Evolutionary conservation across 2,888 invertebrate species (phyloP).

Genomic region (Altica lythri): DNA sequence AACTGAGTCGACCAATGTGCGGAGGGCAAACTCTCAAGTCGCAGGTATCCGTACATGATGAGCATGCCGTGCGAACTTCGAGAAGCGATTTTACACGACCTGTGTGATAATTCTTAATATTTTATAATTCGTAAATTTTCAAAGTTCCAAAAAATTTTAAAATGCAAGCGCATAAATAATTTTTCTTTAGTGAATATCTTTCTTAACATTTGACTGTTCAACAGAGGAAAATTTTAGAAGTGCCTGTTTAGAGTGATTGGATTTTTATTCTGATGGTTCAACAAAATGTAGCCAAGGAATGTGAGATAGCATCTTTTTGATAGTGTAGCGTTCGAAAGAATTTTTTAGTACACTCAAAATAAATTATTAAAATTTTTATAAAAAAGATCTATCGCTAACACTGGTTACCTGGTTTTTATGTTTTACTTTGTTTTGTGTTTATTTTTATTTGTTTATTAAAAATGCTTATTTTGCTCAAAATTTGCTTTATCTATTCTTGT

Average conservation of each 20-base stretch:
- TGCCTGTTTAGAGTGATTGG: conserved; percentile 37
- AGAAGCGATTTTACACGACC: no score
- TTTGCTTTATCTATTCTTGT: conserved; percentile 50
- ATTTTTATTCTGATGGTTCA: conserved; percentile 28
- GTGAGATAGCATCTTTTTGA: conserved; percentile 30
- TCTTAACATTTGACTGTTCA: conserved; percentile 33
- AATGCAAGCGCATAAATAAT: no score
- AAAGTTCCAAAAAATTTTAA: no score
- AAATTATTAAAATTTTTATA: background rate
- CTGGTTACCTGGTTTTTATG: conserved; percentile 35
- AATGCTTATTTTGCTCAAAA: no score
- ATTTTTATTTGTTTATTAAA: conserved; percentile 27
- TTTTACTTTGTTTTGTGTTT: conserved; percentile 44
- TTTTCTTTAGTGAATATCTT: no score
- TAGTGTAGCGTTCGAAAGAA: conserved; percentile 33
- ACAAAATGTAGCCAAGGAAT: conserved; percentile 34
- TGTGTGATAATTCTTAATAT: no score
- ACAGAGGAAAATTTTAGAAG: conserved; percentile 31
- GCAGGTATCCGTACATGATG: no score
- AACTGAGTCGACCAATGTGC: no score
- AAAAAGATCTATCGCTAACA: conserved; percentile 28
- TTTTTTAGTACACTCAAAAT: conserved; percentile 18
- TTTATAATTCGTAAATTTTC: no score
- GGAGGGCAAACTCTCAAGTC: no score
- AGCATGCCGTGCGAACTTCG: no score